These are phyloP conservation scores for Eupithecia vulgata DNA, from an alignment of 2,888 invertebrate genomes.

Conservation along the genomic window DNA sequence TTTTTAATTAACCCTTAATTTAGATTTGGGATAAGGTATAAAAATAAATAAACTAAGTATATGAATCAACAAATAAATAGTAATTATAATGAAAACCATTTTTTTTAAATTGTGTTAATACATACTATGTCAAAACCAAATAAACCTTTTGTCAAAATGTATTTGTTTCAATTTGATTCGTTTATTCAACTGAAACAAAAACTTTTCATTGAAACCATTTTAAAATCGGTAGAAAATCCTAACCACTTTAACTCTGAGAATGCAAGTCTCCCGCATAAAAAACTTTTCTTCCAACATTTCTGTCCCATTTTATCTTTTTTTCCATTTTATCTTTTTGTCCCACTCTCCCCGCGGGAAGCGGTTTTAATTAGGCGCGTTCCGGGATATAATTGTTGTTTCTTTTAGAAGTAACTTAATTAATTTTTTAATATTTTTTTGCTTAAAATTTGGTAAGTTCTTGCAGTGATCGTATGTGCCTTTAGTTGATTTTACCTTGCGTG, in stretches of 20 bases:
- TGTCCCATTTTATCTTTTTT: slow-evolving; percentile 11
- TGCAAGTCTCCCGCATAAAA: slow-evolving; percentile 3
- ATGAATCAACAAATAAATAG: too few relatives aligned
- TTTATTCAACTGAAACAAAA: not conserved
- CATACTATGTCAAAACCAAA: too few relatives aligned
- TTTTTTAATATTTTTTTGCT: not conserved
- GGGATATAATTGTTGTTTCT: slow-evolving; percentile 22
- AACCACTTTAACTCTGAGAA: slow-evolving; percentile 3
- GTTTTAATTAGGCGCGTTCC: slow-evolving; percentile 30
- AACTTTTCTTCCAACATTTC: not conserved
- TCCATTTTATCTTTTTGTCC: slow-evolving; percentile 15
- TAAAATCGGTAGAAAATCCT: slow-evolving; percentile 4
- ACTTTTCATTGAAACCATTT: not conserved
- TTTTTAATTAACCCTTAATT: too few relatives aligned
- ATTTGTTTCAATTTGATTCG: not conserved
- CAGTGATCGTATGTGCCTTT: not conserved
- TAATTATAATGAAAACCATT: too few relatives aligned
- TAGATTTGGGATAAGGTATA: too few relatives aligned
- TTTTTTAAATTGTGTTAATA: too few relatives aligned
- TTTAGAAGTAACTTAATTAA: slow-evolving; percentile 17
- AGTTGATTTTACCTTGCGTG: too few relatives aligned
- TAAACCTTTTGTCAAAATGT: not conserved
- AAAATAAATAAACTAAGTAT: too few relatives aligned
- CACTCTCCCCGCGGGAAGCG: slow-evolving; percentile 17
- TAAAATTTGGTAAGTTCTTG: not conserved